phyloP scores from a whole-genome alignment of 2,888 invertebrate genomes.

The Portevinia maculata region DNA sequence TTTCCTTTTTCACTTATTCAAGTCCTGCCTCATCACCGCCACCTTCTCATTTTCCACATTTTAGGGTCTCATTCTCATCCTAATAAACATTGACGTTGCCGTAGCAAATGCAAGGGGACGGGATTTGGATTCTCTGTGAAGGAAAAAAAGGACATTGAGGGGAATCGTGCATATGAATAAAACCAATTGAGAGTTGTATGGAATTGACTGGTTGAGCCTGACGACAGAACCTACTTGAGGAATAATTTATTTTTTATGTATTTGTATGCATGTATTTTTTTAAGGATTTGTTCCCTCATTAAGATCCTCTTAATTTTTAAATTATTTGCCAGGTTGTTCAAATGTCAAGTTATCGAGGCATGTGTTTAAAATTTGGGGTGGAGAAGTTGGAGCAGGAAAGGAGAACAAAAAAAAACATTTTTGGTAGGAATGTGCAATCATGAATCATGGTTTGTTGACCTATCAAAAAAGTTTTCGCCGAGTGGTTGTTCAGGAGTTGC shows the following conservation, averaged over 20 bases:
- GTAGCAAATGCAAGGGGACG: constrained; percentile 39
- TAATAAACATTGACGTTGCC: constrained; percentile 55
- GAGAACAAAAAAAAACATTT: constrained; percentile 17
- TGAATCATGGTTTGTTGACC: constrained; percentile 42
- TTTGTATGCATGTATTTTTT: constrained; percentile 11
- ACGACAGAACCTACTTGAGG: constrained; percentile 44
- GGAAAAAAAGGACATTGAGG: constrained; percentile 63
- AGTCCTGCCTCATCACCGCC: constrained; percentile 28
- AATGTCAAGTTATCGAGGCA: constrained; percentile 66
- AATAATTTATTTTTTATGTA: constrained; percentile 3
- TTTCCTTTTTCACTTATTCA: constrained; percentile 67
- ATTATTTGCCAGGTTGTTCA: constrained; percentile 51
- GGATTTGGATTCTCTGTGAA: constrained; percentile 15
- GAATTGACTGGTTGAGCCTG: constrained; percentile 37
- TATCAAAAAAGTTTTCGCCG: constrained; percentile 17
- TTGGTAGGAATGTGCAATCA: constrained; percentile 15
- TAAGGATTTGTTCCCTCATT: constrained; percentile 61
- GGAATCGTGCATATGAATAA: constrained; percentile 64
- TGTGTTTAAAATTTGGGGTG: constrained; percentile 57
- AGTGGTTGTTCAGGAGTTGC: too few species aligned
- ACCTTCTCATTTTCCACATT: constrained; percentile 43
- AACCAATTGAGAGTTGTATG: constrained; percentile 41
- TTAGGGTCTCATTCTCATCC: constrained; percentile 56
- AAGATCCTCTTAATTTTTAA: constrained; percentile 58
- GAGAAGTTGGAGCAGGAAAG: constrained; percentile 13